Conservation (phyloP, 2,113 vertebrate genomes). For the Cyphomyrus plagiostoma region DNA sequence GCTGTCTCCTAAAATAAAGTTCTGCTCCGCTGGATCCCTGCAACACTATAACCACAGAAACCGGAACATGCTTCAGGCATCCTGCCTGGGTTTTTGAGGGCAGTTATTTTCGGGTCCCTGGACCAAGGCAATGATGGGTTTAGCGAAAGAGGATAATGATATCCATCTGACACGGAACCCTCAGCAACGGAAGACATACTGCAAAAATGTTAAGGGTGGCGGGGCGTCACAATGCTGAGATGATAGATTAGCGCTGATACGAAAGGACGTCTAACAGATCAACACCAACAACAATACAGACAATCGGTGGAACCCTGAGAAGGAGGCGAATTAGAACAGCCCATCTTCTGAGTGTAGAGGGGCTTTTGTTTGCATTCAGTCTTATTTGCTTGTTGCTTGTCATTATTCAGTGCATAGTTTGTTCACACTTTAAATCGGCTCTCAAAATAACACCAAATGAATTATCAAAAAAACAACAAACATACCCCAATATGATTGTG, state of each 20-base stretch:
- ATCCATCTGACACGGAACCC: constrained; percentile 23
- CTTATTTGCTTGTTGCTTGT: neutral
- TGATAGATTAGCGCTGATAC: neutral
- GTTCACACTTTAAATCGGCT: neutral
- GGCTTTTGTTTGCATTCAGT: neutral
- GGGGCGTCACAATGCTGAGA: neutral
- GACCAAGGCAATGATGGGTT: constrained; percentile 40
- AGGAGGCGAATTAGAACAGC: neutral
- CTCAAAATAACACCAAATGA: neutral
- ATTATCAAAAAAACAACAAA: neutral
- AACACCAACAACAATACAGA: neutral
- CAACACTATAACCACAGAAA: constrained; percentile 35
- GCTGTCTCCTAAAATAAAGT: neutral
- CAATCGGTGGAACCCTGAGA: neutral
- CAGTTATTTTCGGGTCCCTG: constrained; percentile 41
- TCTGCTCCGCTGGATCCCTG: constrained; percentile 29
- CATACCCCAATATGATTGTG: neutral
- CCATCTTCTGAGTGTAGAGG: neutral
- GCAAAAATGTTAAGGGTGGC: constrained; percentile 7
- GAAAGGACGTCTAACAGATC: neutral
- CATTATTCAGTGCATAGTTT: neutral
- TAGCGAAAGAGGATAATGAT: constrained; percentile 40
- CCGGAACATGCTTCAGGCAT: constrained; percentile 31
- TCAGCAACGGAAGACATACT: constrained; percentile 15
- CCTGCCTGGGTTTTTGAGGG: constrained; percentile 26